These are phyloP conservation scores for Drosophila persimilis DNA, from an alignment of 1,140 invertebrate genomes.

Conservation along the genomic window DNA sequence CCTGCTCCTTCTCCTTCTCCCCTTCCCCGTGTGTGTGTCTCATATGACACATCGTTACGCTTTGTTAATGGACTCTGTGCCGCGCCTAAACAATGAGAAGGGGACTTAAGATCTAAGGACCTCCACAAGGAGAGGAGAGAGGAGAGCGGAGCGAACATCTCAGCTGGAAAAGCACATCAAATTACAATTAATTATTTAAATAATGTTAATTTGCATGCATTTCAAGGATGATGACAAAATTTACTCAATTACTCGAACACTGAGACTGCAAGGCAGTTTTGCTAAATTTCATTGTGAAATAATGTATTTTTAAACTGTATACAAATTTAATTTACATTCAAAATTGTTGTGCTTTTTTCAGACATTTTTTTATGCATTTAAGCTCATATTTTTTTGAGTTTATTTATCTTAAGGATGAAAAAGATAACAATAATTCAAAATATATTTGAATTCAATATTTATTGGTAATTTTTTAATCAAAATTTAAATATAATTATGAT, in stretches of 20 bases:
- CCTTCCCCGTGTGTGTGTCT: constrained; percentile 4
- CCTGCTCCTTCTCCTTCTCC: not conserved
- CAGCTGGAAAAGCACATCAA: constrained; percentile 67
- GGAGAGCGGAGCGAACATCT: constrained; percentile 16
- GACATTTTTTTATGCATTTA: too few relatives aligned
- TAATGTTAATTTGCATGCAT: constrained; percentile 72
- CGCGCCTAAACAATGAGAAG: constrained; percentile 39
- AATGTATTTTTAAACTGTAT: too few relatives aligned
- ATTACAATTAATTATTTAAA: constrained; percentile 79
- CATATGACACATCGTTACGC: constrained; percentile 79
- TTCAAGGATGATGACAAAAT: constrained; percentile 36
- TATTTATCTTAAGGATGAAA: too few relatives aligned
- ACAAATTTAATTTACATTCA: not conserved
- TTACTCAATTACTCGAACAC: not conserved
- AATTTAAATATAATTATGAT: too few relatives aligned
- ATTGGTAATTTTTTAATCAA: too few relatives aligned
- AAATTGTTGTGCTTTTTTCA: not conserved
- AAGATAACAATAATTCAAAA: too few relatives aligned
- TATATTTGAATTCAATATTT: too few relatives aligned
- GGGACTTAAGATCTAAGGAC: too few relatives aligned
- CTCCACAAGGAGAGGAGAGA: not conserved
- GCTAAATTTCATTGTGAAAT: too few relatives aligned
- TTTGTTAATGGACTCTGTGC: constrained; percentile 73
- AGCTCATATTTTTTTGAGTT: too few relatives aligned
- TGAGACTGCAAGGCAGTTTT: too few relatives aligned